These are phyloP conservation scores for Pinna nobilis DNA, from an alignment of 1,140 invertebrate species.

Conservation along the genomic window DNA sequence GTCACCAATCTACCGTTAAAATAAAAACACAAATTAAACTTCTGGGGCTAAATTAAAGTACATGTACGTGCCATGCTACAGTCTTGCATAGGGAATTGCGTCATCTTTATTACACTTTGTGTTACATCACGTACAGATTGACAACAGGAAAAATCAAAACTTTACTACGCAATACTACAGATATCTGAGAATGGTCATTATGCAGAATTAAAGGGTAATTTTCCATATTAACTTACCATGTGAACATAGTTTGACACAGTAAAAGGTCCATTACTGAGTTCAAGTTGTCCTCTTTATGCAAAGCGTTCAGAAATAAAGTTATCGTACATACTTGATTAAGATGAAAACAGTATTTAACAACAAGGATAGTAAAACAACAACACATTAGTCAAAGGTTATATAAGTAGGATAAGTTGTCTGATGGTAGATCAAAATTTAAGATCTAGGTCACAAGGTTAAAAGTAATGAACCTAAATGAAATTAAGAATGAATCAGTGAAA, in stretches of 20 bases:
- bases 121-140: not conserved
- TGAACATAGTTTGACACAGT: slow-evolving; percentile 65
- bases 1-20: slow-evolving; percentile 62
- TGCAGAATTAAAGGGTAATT: not conserved
- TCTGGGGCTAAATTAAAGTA: not conserved
- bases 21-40: slow-evolving; percentile 30
- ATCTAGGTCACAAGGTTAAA: too few species aligned
- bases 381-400: too few species aligned
- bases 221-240: slow-evolving; percentile 50
- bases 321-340: too few species aligned
- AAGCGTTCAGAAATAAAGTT: too few species aligned
- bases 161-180: not conserved
- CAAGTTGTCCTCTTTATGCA: slow-evolving; percentile 57
- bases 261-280: slow-evolving; percentile 58
- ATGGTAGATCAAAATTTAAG: too few species aligned
- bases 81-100: not conserved
- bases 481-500: too few species aligned
- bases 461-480: too few species aligned
- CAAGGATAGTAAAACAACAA: too few species aligned
- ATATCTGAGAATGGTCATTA: not conserved
- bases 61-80: not conserved
- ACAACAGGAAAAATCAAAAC: not conserved
- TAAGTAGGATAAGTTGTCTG: too few species aligned
- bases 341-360: too few species aligned
- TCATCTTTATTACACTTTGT: not conserved